A percentile compares a stretch with the other conserved stretches of the same genome.
Evolutionary conservation across 30 jellyfish, hydroid and myxozoan species (phyloP).

Genomic region (Aurelia sp.): DNA sequence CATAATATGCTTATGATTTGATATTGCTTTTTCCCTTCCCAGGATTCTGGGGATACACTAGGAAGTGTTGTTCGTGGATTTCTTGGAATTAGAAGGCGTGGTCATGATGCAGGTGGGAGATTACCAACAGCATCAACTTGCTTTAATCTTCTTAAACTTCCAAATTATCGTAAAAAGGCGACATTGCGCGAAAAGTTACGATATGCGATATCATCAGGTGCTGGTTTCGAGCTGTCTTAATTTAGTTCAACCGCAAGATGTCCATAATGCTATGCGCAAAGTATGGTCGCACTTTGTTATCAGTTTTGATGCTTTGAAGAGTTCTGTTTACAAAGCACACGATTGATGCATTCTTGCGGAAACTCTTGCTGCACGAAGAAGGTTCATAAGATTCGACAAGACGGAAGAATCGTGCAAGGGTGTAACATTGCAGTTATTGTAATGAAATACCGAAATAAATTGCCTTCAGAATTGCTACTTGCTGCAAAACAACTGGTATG

Average conservation of each 20-base stretch:
- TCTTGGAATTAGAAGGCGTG: conserved; percentile 87
- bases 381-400: no score
- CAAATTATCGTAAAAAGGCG: conserved; percentile 83
- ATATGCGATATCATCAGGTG: conserved; percentile 91
- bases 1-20: background rate
- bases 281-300: no score
- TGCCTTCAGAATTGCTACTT: no score
- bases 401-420: no score
- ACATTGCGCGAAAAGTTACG: conserved; percentile 86
- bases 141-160: conserved; percentile 90
- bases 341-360: no score
- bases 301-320: no score
- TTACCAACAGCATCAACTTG: conserved; percentile 99
- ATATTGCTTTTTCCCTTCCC: background rate
- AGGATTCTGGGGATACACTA: conserved; percentile 94
- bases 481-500: no score
- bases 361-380: no score
- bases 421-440: no score
- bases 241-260: background rate
- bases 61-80: conserved; percentile 98
- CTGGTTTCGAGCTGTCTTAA: conserved; percentile 97
- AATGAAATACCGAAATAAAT: no score
- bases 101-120: conserved; percentile 84
- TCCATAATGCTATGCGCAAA: background rate
- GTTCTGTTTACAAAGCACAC: no score